Evolutionary conservation across 2,888 invertebrate species (phyloP).

Genomic region (Machimus atricapillus): DNA sequence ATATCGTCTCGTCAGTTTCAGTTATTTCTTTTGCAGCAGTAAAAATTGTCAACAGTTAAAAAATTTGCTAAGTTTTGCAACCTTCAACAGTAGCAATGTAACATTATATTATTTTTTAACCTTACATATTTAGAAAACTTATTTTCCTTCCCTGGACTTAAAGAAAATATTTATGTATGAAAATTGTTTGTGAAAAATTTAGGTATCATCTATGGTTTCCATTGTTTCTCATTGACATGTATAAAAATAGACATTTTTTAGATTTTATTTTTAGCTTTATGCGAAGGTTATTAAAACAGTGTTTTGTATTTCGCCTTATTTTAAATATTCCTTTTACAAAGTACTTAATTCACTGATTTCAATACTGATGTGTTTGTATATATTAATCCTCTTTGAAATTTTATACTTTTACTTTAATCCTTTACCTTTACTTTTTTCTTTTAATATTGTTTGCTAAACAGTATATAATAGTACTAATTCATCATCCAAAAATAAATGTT

Average conservation of each 20-base stretch:
- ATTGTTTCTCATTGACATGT: conserved; percentile 3
- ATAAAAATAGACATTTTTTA: conserved; percentile 4
- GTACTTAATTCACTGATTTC: conserved; percentile 16
- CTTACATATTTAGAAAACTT: conserved; percentile 5
- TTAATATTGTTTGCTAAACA: not conserved
- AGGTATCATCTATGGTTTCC: not conserved
- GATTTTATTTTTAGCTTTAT: conserved; percentile 10
- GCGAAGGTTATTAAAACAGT: conserved; percentile 20
- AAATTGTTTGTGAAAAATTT: conserved; percentile 31
- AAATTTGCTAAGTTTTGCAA: conserved; percentile 28
- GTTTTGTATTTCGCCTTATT: not conserved
- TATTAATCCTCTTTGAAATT: not conserved
- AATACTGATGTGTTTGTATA: conserved; percentile 36
- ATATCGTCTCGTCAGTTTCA: not conserved
- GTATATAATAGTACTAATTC: conserved; percentile 16
- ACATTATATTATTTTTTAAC: not conserved
- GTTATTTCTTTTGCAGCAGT: not conserved
- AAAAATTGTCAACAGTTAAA: not conserved
- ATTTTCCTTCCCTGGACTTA: not conserved
- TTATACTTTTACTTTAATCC: not conserved
- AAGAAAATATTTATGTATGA: conserved; percentile 17
- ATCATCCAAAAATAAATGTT: conserved; percentile 24
- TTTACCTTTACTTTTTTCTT: not conserved
- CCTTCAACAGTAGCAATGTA: not conserved
- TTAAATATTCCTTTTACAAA: conserved; percentile 19